A percentile compares a stretch with the other conserved stretches of the same genome.
These are phyloP conservation scores for Leptonema lineaticorne DNA, from an alignment of 1,140 invertebrate genomes.

Conservation along the genomic window DNA sequence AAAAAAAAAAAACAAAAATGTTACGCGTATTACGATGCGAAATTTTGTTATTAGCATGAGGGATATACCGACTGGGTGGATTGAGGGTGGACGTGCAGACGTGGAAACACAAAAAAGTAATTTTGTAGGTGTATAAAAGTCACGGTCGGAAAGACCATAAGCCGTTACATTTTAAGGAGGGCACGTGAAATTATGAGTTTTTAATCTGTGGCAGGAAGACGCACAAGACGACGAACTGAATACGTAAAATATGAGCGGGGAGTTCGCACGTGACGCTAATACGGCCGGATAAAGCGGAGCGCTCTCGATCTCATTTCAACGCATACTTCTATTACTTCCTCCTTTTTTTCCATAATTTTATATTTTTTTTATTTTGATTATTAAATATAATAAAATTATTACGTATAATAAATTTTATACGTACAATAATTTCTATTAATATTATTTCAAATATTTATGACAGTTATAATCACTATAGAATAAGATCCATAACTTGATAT, in stretches of 20 bases:
- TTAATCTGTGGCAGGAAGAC: slow-evolving; percentile 35
- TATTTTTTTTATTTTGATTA: neutral
- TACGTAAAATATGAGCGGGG: slow-evolving; percentile 32
- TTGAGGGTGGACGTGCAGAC: too few species aligned
- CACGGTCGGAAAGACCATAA: slow-evolving; percentile 1
- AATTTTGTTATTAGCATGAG: too few species aligned
- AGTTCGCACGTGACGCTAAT: slow-evolving; percentile 25
- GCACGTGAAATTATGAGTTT: slow-evolving; percentile 33
- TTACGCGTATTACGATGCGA: too few species aligned
- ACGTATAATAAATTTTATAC: neutral
- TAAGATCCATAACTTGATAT: too few species aligned
- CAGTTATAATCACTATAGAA: too few species aligned
- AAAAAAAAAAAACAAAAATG: too few species aligned
- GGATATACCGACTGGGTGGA: too few species aligned
- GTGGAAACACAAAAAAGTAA: neutral
- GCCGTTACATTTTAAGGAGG: slow-evolving; percentile 13
- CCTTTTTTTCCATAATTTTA: neutral
- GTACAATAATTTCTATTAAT: neutral
- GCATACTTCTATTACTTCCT: neutral
- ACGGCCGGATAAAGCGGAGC: slow-evolving; percentile 20
- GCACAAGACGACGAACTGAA: slow-evolving; percentile 18
- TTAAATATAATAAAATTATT: neutral
- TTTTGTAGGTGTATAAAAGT: slow-evolving; percentile 17
- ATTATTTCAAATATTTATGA: too few species aligned
- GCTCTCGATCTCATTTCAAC: too few species aligned